A percentile compares a stretch with the other conserved stretches of the same genome.
These are phyloP conservation scores for Pampusana beccarii DNA, from an alignment of 2,113 vertebrate genomes.

Conservation along the genomic window DNA sequence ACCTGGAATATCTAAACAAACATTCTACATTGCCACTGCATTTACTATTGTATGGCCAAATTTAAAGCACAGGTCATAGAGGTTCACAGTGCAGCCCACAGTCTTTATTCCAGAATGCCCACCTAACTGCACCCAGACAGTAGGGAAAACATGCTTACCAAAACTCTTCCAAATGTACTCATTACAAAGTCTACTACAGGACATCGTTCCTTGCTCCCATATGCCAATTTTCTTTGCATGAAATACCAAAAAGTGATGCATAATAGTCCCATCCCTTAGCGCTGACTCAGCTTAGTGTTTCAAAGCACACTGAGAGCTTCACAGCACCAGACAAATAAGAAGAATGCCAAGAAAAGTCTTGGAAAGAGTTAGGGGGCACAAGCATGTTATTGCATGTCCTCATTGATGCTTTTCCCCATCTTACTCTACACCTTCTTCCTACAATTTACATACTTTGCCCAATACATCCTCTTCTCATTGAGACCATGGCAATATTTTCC, in stretches of 20 bases:
- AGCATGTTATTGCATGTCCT: neutral
- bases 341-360: neutral
- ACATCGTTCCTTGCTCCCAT: neutral
- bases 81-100: neutral
- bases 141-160: neutral
- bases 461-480: neutral
- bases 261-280: neutral
- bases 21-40: neutral
- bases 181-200: neutral
- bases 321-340: neutral
- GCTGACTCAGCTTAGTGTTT: neutral
- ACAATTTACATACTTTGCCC: neutral
- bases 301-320: neutral
- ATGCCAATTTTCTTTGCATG: neutral
- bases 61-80: neutral
- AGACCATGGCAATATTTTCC: neutral
- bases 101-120: neutral
- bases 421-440: neutral
- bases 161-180: neutral
- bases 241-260: neutral
- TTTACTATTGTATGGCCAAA: neutral
- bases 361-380: neutral
- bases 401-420: neutral
- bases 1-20: neutral
- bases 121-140: neutral